Evolutionary conservation across 2,888 invertebrate species (phyloP).

Genomic region (Elysia crispata): DNA sequence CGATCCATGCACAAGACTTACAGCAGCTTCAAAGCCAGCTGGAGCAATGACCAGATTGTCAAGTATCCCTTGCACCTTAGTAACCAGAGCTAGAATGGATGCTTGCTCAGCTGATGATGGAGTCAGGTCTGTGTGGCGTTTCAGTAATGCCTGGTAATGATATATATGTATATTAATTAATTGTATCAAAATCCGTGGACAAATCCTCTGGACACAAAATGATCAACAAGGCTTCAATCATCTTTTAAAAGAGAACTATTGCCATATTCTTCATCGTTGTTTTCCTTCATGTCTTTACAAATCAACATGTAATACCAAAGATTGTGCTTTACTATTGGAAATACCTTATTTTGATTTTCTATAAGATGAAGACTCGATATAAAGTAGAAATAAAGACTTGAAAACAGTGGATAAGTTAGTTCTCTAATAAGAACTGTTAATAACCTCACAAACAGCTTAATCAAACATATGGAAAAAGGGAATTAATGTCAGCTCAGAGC

Average conservation of each 20-base stretch:
- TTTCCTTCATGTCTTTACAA: too few relatives aligned
- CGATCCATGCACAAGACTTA: constrained; percentile 81
- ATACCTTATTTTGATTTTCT: too few relatives aligned
- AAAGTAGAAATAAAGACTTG: too few relatives aligned
- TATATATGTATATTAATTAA: background rate
- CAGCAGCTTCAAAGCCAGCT: constrained; percentile 95
- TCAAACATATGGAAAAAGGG: background rate
- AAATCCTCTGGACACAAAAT: too few relatives aligned
- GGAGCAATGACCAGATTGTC: constrained; percentile 97
- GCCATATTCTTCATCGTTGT: too few relatives aligned
- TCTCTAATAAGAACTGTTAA: background rate
- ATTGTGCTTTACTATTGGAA: too few relatives aligned
- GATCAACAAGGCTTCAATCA: too few relatives aligned
- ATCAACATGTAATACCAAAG: too few relatives aligned
- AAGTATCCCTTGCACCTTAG: constrained; percentile 94
- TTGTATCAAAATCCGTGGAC: too few relatives aligned
- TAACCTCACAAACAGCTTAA: background rate
- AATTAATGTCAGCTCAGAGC: background rate
- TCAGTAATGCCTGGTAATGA: constrained; percentile 87
- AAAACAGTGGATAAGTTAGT: background rate
- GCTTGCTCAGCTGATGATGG: constrained; percentile 94
- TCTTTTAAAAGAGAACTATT: too few relatives aligned
- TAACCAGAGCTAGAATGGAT: constrained; percentile 93
- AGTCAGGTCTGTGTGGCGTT: constrained; percentile 93
- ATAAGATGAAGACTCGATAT: too few relatives aligned